phyloP scores from a whole-genome alignment of 2,888 invertebrate species.

The Molanna angustata region DNA sequence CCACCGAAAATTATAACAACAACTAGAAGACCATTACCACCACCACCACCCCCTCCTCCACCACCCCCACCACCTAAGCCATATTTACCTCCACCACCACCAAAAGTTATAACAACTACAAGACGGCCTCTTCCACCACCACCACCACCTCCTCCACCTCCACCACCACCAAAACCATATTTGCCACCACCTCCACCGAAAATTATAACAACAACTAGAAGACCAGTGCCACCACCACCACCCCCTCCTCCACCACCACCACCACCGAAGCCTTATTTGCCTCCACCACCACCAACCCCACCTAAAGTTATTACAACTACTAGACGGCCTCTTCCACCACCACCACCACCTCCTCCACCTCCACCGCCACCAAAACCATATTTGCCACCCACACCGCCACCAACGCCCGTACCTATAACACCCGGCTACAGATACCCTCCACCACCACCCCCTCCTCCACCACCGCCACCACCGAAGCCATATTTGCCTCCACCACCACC shows the following conservation, averaged over 20 bases:
- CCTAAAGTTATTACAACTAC: slow-evolving; percentile 4
- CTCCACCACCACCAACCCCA: slow-evolving; percentile 12
- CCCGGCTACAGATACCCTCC: background rate
- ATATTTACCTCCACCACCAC: slow-evolving; percentile 9
- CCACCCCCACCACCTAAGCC: slow-evolving; percentile 6
- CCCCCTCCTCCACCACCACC: slow-evolving; percentile 1
- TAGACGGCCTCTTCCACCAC: slow-evolving; percentile 2
- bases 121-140: slow-evolving; percentile 8
- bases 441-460: background rate
- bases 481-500: slow-evolving; percentile 14
- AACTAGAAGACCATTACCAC: background rate
- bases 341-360: slow-evolving; percentile 8
- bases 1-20: slow-evolving; percentile 2
- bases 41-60: background rate
- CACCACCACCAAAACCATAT: slow-evolving; percentile 4
- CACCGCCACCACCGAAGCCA: slow-evolving; percentile 3
- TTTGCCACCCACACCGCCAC: background rate
- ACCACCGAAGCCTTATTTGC: slow-evolving; percentile 8
- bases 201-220: background rate
- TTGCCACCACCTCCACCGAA: background rate
- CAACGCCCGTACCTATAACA: background rate
- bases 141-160: slow-evolving; percentile 7
- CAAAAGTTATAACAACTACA: background rate
- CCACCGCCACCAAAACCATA: slow-evolving; percentile 5
- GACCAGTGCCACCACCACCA: background rate